Conservation (phyloP, 2,113 vertebrate species). For the Oryzias curvinotus region DNA sequence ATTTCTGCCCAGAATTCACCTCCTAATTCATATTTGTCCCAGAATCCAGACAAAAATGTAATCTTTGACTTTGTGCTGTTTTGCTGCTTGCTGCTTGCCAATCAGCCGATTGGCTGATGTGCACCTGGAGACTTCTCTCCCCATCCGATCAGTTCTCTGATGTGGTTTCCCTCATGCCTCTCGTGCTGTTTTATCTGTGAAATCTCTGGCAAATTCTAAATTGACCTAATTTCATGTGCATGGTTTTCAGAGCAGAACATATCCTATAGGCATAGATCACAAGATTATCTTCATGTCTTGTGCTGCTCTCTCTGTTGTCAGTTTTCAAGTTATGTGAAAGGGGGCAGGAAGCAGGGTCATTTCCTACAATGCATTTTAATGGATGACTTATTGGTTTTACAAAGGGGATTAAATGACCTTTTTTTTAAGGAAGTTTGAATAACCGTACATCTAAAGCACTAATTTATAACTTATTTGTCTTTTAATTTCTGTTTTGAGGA, state of each 20-base stretch:
- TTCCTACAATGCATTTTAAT: slow-evolving; percentile 13
- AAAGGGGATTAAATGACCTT: too few relatives aligned
- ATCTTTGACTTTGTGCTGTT: not conserved
- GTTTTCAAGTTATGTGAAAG: not conserved
- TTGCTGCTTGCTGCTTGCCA: not conserved
- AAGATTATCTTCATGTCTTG: slow-evolving; percentile 28
- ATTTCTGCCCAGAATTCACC: not conserved
- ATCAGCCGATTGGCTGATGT: not conserved
- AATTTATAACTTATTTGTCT: too few relatives aligned
- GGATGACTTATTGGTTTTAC: slow-evolving; percentile 5
- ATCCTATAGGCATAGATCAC: slow-evolving; percentile 50
- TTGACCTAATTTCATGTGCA: not conserved
- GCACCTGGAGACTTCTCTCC: not conserved
- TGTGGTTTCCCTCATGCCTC: not conserved
- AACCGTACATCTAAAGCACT: too few relatives aligned
- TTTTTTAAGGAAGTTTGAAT: too few relatives aligned
- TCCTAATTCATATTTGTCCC: not conserved
- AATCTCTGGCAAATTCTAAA: slow-evolving; percentile 1
- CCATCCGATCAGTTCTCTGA: not conserved
- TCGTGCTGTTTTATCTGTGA: not conserved
- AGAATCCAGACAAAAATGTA: not conserved
- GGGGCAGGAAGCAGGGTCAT: slow-evolving; percentile 5
- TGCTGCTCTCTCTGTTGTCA: slow-evolving; percentile 10
- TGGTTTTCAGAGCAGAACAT: slow-evolving; percentile 20
- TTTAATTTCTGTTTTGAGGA: not conserved